phyloP scores from a whole-genome alignment of 2,888 invertebrate genomes.

The Mellilla xanthometata region DNA sequence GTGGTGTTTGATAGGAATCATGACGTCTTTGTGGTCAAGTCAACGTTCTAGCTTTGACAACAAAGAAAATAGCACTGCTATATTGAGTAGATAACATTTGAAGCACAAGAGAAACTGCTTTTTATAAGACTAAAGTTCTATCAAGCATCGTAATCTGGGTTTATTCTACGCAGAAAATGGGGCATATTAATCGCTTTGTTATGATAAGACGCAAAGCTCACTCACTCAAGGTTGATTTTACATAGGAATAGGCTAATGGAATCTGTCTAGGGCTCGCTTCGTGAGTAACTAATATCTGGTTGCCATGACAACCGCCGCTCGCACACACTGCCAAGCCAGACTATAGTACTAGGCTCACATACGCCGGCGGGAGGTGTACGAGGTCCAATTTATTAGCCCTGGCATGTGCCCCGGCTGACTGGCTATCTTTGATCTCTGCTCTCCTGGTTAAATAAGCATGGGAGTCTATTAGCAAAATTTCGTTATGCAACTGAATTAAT shows the following conservation, averaged over 20 bases:
- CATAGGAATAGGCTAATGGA: slow-evolving; percentile 21
- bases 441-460: not conserved
- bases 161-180: not conserved
- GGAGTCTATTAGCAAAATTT: no score
- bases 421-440: slow-evolving; percentile 17
- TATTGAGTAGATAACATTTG: not conserved
- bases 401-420: slow-evolving; percentile 3
- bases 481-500: no score
- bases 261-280: slow-evolving; percentile 23
- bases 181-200: not conserved
- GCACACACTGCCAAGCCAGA: slow-evolving; percentile 29
- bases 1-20: slow-evolving; percentile 4
- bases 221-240: slow-evolving; percentile 13
- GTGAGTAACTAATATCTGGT: slow-evolving; percentile 31
- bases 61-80: not conserved
- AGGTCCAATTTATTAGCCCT: slow-evolving; percentile 30
- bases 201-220: not conserved
- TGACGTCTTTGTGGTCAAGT: slow-evolving; percentile 25
- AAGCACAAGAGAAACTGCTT: no score
- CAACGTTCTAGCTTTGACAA: slow-evolving; percentile 18
- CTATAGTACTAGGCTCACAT: slow-evolving; percentile 37
- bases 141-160: no score
- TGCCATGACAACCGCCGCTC: slow-evolving; percentile 43
- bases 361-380: slow-evolving; percentile 28
- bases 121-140: no score